Conservation (phyloP, 2,113 vertebrate species). For the Nyctereutes procyonoides region DNA sequence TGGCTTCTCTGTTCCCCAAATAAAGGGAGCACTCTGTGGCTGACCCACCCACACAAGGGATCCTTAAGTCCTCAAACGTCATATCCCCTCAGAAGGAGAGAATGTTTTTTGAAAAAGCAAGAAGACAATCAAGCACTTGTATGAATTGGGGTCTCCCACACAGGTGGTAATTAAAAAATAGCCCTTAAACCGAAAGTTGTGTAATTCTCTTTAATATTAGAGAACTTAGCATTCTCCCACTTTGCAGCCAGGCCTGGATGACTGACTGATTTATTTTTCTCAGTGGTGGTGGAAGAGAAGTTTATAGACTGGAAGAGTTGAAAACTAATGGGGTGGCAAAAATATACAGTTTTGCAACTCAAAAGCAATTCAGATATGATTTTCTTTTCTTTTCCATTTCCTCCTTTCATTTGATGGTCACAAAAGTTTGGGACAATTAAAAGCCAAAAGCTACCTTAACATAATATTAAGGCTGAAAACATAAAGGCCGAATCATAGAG, state of each 20-base stretch:
- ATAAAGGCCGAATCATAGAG: neutral
- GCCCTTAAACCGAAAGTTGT: slow-evolving; percentile 35
- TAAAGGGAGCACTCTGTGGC: slow-evolving; percentile 30
- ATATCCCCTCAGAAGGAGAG: neutral
- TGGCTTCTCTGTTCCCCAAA: slow-evolving; percentile 12
- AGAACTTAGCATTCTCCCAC: slow-evolving; percentile 1
- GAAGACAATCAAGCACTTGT: slow-evolving; percentile 51
- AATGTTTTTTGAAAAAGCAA: slow-evolving; percentile 45
- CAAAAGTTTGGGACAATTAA: slow-evolving; percentile 71
- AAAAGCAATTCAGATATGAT: neutral
- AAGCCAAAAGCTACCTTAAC: slow-evolving; percentile 43
- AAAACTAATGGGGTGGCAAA: slow-evolving; percentile 70
- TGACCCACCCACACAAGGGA: no score
- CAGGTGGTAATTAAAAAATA: slow-evolving; percentile 60
- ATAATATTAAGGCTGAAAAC: slow-evolving; percentile 8
- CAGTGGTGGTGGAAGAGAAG: neutral
- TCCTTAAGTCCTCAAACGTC: neutral
- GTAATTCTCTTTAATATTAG: slow-evolving; percentile 12
- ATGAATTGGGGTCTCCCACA: slow-evolving; percentile 49
- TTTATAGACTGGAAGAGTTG: neutral
- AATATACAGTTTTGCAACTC: slow-evolving; percentile 55
- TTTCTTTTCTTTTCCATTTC: slow-evolving; percentile 64
- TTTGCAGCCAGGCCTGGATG: neutral
- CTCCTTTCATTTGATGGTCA: slow-evolving; percentile 63
- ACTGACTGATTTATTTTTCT: slow-evolving; percentile 30